Base-by-base conservation (phyloP, 2,888 invertebrate species). In the Loripinus fragilis region DNA sequence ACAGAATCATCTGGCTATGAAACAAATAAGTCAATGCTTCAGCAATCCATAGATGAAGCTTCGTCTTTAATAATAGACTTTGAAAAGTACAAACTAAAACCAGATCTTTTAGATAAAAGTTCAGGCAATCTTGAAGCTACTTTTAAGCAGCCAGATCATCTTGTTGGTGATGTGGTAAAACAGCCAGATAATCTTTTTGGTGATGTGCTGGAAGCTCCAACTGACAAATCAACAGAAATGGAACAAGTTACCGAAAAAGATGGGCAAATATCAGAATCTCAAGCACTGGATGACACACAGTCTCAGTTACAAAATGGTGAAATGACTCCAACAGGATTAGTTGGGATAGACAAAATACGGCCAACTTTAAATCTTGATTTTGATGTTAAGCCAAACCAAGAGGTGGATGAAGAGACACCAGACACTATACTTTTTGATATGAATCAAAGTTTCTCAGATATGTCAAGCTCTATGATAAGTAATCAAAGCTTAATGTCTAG, bases 1-100 rank as follows among this genome's bases (percentile, higher is more conserved):
- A 84, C 81, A 20, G 79, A 79, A 25, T 84, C 84, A n/a, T 84
- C 84, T 52, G 84, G 84, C 15, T 84, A 84, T 77, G 84, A 84
- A 71, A 84, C 84, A 52, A 84, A 84, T 70, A 67, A 42, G 28
- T 84, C 84, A 30, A 74, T 72, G 30, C 74, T 73, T 45, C 73
- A 67, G 41, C 76, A 77, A 20, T 33, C 67, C 12, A 77, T 42
- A 41, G 83, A 83, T 33, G 81, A 81, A 28, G 60, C 42, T 23
- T 17, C 66, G 17, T 71, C 38, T 67, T 77, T 74, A 41, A 70
- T 72, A 12, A 74, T 77, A 48, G 80, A 81, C 48, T 76, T 80
- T 72, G 76, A 80, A 55, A 70, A 74, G 30, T 71, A 77, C 30
- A 78, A 78, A 66, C 65, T 70, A 15, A 74, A 79, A 42, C 74